A percentile compares a stretch with the other conserved stretches of the same genome.
These are phyloP conservation scores for Synanceia verrucosa DNA, from an alignment of 2,797 vertebrate species.

Conservation along the genomic window DNA sequence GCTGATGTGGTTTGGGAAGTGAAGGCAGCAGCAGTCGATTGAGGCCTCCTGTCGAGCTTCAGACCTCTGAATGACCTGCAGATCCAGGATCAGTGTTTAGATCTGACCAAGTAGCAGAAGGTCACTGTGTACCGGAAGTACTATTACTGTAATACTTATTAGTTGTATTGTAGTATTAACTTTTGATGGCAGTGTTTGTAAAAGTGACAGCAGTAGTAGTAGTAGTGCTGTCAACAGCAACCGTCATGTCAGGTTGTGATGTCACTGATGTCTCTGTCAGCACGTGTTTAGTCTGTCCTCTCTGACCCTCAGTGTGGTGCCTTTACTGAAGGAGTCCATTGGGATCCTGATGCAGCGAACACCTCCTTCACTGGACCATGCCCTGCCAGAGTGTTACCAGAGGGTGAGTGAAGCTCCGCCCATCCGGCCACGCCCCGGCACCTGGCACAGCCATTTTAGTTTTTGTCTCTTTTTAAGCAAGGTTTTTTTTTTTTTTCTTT, in stretches of 20 bases:
- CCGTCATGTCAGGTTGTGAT: background rate
- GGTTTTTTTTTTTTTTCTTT: too few relatives aligned
- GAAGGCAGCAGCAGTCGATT: constrained; percentile 43
- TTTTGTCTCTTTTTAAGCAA: too few relatives aligned
- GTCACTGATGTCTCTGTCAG: background rate
- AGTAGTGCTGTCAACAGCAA: too few relatives aligned
- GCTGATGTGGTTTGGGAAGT: constrained; percentile 43
- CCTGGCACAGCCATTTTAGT: too few relatives aligned
- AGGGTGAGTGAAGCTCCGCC: constrained; percentile 76
- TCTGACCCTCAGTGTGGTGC: constrained; percentile 88
- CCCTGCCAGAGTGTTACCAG: constrained; percentile 96
- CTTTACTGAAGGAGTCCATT: constrained; percentile 92
- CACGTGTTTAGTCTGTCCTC: background rate
- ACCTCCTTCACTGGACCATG: constrained; percentile 88
- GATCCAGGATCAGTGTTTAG: background rate
- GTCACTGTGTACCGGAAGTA: background rate
- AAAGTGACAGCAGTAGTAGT: too few relatives aligned
- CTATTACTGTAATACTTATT: background rate
- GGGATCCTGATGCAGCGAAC: constrained; percentile 98
- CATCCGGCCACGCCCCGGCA: too few relatives aligned
- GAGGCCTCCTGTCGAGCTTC: too few relatives aligned
- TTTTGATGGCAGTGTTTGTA: too few relatives aligned
- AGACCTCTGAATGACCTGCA: too few relatives aligned
- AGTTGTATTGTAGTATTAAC: background rate
- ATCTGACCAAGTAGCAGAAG: background rate